Evolutionary conservation across 1,140 invertebrate genomes (phyloP), one percentile per base, ranked within the genome.

Genomic region (Diabrotica virgifera): DNA sequence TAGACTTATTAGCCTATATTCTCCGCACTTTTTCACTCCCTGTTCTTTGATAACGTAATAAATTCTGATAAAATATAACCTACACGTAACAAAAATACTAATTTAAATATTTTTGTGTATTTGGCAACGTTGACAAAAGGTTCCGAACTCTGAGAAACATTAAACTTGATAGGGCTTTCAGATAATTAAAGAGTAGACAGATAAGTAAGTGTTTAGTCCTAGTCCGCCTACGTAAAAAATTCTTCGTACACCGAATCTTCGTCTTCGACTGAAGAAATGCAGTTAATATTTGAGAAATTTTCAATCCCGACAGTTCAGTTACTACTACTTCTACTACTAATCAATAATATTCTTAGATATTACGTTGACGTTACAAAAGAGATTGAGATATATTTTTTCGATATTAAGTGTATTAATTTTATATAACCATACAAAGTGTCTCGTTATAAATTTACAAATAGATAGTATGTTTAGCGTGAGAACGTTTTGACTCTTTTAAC

Each of bases 81-180:
- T 24, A 24, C 24, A 24, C 24, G 1, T 24, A 24, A 24, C 24
- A 2, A 24, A 24, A 24, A 24, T 24, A 24, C 24, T 24, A 24
- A 24, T 24, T 24, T 24, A 24, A 24, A 24, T 24, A 24, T 24
- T 24, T 24, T 24, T 24, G 24, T 24, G 40, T 46, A 59, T 59
- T 46, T 50, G 58, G 38, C 58, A 59, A 59, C 58, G 12, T 24
- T 14, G 58, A 13, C 10, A 14, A 13, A 50, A 50, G 35, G 37
- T 59, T 46, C 58, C 58, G 11, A 59, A 51, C 58, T 59, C 58
- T 59, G 52, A 70, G 70, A 72, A 72, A 72, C 64, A 73, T 70
- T 70, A 71, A 71, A 72, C 70, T 65, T 68, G 73, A 74, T 74
- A 73, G 71, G 71, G 70, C 70, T 74, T 68, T 72, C 69, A 73